Conservation (phyloP, 2,113 vertebrate species). For the Percopsis transmontana region DNA sequence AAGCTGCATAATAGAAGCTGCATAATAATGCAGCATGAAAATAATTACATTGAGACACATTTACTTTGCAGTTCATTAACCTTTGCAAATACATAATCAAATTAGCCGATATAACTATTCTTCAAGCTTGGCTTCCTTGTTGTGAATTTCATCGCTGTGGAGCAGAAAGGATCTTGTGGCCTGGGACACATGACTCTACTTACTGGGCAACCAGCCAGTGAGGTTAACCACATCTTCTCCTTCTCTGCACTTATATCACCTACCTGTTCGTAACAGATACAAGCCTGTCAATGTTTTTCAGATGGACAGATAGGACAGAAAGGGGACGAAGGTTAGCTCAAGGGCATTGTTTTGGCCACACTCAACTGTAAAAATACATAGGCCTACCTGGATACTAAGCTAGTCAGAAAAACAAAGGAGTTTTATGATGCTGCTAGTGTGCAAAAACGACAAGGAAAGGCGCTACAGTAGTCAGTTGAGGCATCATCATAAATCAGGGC, state of each 20-base stretch:
- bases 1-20: too few species aligned
- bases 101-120: slow-evolving; percentile 13
- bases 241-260: slow-evolving; percentile 14
- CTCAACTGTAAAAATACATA: neutral
- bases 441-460: slow-evolving; percentile 13
- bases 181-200: neutral
- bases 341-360: neutral
- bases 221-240: neutral
- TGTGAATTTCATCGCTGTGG: neutral
- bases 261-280: too few species aligned
- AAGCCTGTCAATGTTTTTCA: neutral
- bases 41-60: too few species aligned
- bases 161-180: slow-evolving; percentile 6
- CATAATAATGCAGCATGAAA: too few species aligned
- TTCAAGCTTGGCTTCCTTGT: slow-evolving; percentile 14
- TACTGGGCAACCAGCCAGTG: neutral
- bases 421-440: neutral
- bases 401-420: neutral
- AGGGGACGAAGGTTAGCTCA: neutral
- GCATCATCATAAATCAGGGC: slow-evolving; percentile 35
- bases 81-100: neutral
- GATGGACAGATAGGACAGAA: neutral
- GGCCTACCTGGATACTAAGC: neutral
- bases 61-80: too few species aligned
- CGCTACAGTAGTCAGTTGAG: slow-evolving; percentile 8